Percentiles rank a stretch among this genome's conserved stretches.
phyloP scores from a whole-genome alignment of 2,113 vertebrate genomes.

The Sclerurus mexicanus region DNA sequence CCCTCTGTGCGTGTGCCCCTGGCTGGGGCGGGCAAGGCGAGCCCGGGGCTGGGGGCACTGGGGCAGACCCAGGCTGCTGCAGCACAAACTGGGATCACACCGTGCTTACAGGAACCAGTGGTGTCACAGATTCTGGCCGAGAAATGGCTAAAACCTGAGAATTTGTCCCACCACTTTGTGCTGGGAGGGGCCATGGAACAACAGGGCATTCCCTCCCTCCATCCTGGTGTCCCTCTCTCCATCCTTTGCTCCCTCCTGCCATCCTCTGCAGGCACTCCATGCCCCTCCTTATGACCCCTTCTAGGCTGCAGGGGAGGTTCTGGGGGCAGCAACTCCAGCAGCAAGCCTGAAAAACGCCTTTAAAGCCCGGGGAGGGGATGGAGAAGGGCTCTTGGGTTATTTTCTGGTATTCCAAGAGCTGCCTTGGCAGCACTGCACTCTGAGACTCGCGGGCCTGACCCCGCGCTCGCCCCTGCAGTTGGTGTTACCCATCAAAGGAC shows the following conservation, averaged over 20 bases:
- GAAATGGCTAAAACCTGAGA: neutral
- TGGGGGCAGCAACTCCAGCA: neutral
- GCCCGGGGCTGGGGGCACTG: neutral
- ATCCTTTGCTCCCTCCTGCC: too few relatives aligned
- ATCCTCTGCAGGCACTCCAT: rapidly evolving
- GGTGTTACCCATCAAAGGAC: rapidly evolving
- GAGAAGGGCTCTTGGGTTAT: neutral
- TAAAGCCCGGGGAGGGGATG: neutral
- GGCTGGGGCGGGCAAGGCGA: rapidly evolving
- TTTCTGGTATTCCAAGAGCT: neutral
- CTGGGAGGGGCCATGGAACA: rapidly evolving
- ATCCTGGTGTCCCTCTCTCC: too few relatives aligned
- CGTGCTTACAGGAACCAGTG: rapidly evolving
- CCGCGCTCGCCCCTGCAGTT: rapidly evolving
- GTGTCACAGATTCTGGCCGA: too few relatives aligned
- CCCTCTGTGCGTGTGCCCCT: neutral
- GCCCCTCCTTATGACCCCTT: too few relatives aligned
- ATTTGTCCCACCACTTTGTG: neutral
- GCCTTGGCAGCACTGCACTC: neutral
- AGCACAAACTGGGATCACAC: neutral
- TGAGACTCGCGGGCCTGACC: neutral
- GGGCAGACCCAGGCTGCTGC: rapidly evolving
- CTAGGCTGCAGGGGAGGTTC: neutral
- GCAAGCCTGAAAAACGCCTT: rapidly evolving
- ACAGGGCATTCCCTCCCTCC: neutral